Evolutionary conservation across 2,888 invertebrate genomes (phyloP).

Genomic region (Scaptodrosophila latifasciaeformis): DNA sequence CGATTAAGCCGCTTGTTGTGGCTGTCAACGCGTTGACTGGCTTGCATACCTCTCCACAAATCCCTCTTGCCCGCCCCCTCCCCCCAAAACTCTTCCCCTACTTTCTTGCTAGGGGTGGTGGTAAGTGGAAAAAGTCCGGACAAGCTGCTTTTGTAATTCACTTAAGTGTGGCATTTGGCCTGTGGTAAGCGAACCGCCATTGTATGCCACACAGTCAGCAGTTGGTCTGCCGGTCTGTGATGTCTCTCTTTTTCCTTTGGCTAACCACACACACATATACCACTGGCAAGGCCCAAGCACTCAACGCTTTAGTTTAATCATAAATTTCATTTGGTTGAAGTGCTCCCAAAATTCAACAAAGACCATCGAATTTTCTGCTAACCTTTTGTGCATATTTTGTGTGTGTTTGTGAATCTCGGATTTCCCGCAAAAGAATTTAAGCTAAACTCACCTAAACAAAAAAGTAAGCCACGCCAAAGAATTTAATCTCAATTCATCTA

Average conservation of each 20-base stretch:
- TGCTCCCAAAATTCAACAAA: constrained; percentile 12
- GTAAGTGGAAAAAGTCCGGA: too few relatives aligned
- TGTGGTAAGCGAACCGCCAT: constrained; percentile 59
- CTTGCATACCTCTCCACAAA: constrained; percentile 26
- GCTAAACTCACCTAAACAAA: too few relatives aligned
- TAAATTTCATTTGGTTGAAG: constrained; percentile 55
- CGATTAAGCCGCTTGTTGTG: constrained; percentile 71
- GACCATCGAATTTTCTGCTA: too few relatives aligned
- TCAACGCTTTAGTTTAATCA: constrained; percentile 51
- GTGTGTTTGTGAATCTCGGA: too few relatives aligned
- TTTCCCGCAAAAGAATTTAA: too few relatives aligned
- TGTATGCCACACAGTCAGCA: constrained; percentile 25
- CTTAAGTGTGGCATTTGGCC: constrained; percentile 70
- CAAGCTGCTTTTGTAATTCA: constrained; percentile 67
- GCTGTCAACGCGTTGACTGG: constrained; percentile 70
- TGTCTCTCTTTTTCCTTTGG: constrained; percentile 59
- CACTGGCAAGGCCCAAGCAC: too few relatives aligned
- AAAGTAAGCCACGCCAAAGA: too few relatives aligned
- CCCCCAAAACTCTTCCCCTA: neutral
- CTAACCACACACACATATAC: too few relatives aligned
- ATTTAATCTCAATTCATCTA: too few relatives aligned
- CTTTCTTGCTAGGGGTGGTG: neutral
- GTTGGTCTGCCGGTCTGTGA: constrained; percentile 24
- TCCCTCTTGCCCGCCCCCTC: neutral
- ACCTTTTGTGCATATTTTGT: too few relatives aligned